Base-by-base conservation (phyloP, 2,888 invertebrate species). In the Cetonia aurata region DNA sequence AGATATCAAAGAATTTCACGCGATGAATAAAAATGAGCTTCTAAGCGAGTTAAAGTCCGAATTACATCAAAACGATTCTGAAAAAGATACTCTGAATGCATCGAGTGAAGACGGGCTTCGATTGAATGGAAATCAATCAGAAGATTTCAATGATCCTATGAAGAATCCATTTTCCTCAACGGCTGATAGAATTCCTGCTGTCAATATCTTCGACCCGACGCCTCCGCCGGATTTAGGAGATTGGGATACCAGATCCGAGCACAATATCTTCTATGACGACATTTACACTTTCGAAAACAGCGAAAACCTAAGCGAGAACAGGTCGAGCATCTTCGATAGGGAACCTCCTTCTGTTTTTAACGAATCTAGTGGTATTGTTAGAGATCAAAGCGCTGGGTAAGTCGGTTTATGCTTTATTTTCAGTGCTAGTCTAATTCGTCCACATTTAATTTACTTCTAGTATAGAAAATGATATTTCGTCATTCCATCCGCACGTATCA, bases 161-260 rank as follows among this genome's bases (percentile, higher is more conserved):
- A 44, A 50, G 9, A 48, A 33, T 48, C 25, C 31, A n/a, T 31
- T 46, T 46, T 48, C 48, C 4, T 48, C 62, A 13, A 33, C 48
- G 31, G 37, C 9, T 10, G 48, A 48, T 13, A 46, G 62, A 3
- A 13, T 62, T 33, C 62, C 62, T 1, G 10, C 73, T 37, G 48
- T 75, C 2, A 72, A 68, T 44, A 73, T 79, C 15, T 76, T 78
- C 59, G 77, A 79, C 73, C 67, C 74, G 0, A 73, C 70, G 53
- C 78, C 77, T 1, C 72, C 72, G 1, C 76, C 77, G 2, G 75
- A 77, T n/a, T 53, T 75, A 15, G 77, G 77, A 37, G 79, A 77
- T 44, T 82, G 81, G 80, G 82, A 83, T 60, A 76, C 76, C 3
- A 79, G 77, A 74, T 82, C 82, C 0, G 82, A 82, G 67, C 78